A percentile compares a stretch with the other conserved stretches of the same genome.
Evolutionary conservation across 1,140 invertebrate genomes (phyloP).

Genomic region (Batillaria attramentaria): DNA sequence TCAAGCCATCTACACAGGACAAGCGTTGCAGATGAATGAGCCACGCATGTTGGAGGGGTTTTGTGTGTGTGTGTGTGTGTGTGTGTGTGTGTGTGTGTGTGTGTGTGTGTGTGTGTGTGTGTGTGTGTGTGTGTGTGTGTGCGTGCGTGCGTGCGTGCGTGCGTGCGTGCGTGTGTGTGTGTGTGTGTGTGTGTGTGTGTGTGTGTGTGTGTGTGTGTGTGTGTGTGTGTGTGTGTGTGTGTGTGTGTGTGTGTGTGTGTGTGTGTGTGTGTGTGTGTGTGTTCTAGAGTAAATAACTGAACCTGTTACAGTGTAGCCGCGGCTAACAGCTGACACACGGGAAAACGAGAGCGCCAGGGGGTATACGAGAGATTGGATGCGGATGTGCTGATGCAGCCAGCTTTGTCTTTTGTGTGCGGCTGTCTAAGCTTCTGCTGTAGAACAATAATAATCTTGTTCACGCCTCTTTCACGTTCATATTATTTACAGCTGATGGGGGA

Average conservation of each 20-base stretch:
- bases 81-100: slow-evolving; percentile 36
- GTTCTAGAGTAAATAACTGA: neutral
- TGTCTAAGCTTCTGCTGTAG: neutral
- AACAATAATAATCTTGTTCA: neutral
- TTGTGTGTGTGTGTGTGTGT: slow-evolving; percentile 30
- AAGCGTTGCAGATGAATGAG: slow-evolving; percentile 21
- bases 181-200: slow-evolving; percentile 30
- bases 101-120: slow-evolving; percentile 38
- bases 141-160: slow-evolving; percentile 37
- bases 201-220: slow-evolving; percentile 37
- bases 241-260: slow-evolving; percentile 36
- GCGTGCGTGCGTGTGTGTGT: slow-evolving; percentile 33
- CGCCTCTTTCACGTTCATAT: neutral
- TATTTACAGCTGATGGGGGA: neutral
- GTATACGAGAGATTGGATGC: neutral
- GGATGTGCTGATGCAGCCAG: neutral
- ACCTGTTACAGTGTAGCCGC: neutral
- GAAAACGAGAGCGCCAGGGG: neutral
- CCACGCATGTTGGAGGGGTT: slow-evolving; percentile 17
- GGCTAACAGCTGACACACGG: neutral
- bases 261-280: slow-evolving; percentile 33
- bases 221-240: slow-evolving; percentile 34
- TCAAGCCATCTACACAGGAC: slow-evolving; percentile 5
- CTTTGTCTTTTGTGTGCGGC: neutral
- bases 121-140: slow-evolving; percentile 37